Base-by-base conservation (phyloP, 2,888 invertebrate genomes). In the Drosophila atripex region DNA sequence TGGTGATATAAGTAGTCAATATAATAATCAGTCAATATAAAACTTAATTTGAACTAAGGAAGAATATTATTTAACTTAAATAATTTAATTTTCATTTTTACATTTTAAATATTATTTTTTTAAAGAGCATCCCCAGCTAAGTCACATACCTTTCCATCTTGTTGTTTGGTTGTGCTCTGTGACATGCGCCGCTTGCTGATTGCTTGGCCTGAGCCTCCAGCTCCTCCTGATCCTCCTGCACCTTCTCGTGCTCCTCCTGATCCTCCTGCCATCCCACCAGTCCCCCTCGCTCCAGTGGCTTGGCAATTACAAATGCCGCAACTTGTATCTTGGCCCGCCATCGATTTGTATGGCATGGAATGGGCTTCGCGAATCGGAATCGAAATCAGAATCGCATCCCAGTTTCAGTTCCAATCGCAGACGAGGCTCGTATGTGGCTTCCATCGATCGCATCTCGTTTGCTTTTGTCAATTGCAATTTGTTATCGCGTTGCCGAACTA, bases 381-480 rank as follows among this genome's bases (percentile, higher is more conserved):
- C 87, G 84, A 85, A 89, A 89, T 89, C 88, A 84, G 84, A 90
- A 90, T 90, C 89, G 87, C 84, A 89, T 89, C 74, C 66, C 73
- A 59, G 69, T 63, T 54, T 71, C 65, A 35, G 30, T 89, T 73
- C 66, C 73, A 59, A 70, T 63, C 55, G 71, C 63, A 50, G 30
- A 30, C 52, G 64, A 35, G 51, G 35, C 30, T 76, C 72, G 68
- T 72, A 76, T 68, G 73, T 71, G 76, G 74, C 65, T 74, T 66
- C 66, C 75, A 77, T 78, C 71, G 77, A 61, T 54, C 54, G 69
- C 69, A 69, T 70, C 63, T 54, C 75, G 71, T 78, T 84, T 76
- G 76, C 61, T 47, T 88, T 89, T 89, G 90, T 90, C 89, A 90
- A 89, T 89, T 90, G 89, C 88, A 89, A 89, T 90, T 89, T 90